Evolutionary conservation across 1,140 invertebrate species (phyloP).

Genomic region (Caenorhabditis remanei): DNA sequence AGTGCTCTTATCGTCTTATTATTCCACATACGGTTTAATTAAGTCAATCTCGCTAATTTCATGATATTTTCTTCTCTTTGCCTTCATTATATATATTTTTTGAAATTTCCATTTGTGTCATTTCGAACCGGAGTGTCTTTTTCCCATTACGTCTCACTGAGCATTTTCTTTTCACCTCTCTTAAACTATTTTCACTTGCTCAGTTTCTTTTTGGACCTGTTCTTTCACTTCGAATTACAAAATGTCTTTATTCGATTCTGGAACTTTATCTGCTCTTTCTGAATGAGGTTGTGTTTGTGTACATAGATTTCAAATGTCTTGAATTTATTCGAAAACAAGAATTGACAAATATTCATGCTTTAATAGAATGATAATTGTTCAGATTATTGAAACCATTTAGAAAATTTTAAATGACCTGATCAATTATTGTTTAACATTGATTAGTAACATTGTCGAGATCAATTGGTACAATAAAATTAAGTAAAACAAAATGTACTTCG

Average conservation of each 20-base stretch:
- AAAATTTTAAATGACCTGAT: conserved; percentile 14
- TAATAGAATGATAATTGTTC: conserved; percentile 28
- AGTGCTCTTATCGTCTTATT: conserved; percentile 19
- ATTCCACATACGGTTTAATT: conserved; percentile 18
- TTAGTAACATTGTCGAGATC: conserved; percentile 51
- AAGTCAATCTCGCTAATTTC: conserved; percentile 23
- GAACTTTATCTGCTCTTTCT: conserved; percentile 19
- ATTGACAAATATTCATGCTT: conserved; percentile 32
- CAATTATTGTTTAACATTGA: conserved; percentile 42
- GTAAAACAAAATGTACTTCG: conserved; percentile 45
- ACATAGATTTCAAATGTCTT: neutral
- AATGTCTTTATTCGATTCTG: neutral
- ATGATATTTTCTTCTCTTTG: neutral
- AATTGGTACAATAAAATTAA: conserved; percentile 51
- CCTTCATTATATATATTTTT: neutral
- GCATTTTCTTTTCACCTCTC: neutral
- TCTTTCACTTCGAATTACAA: conserved; percentile 28
- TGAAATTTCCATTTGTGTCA: neutral
- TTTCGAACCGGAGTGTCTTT: conserved; percentile 26
- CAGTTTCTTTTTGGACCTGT: conserved; percentile 38
- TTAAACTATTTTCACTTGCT: conserved; percentile 39
- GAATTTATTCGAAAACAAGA: neutral
- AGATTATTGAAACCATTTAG: conserved; percentile 8
- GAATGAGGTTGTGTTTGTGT: neutral
- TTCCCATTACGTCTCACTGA: conserved; percentile 18